These are phyloP conservation scores for Cyphomyrus discorhynchus DNA, from an alignment of 2,113 vertebrate species.

Conservation along the genomic window DNA sequence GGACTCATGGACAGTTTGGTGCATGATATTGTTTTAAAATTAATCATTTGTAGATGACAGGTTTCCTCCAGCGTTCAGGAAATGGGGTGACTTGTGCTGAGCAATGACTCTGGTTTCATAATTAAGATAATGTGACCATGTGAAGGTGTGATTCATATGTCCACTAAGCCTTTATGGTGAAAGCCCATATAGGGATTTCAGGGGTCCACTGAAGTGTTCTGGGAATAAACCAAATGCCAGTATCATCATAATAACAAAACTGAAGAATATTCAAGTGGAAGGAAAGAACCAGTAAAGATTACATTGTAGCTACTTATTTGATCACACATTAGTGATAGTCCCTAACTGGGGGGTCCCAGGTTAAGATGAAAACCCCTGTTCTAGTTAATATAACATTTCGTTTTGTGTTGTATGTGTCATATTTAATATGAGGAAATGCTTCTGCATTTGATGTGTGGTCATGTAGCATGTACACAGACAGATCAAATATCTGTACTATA, in stretches of 20 bases:
- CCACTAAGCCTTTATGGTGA: not conserved
- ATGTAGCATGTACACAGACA: not conserved
- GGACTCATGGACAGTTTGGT: not conserved
- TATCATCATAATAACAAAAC: not conserved
- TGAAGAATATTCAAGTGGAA: not conserved
- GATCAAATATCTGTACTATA: not conserved
- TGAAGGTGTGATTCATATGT: constrained; percentile 48
- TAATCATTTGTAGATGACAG: not conserved
- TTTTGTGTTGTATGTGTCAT: constrained; percentile 12
- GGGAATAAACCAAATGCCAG: not conserved
- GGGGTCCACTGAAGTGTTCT: not conserved
- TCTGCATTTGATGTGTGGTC: not conserved
- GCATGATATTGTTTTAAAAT: constrained; percentile 12
- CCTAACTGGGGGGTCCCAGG: not conserved
- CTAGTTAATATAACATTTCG: not conserved
- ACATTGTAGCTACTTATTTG: not conserved
- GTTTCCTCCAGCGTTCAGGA: not conserved
- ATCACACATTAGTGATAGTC: not conserved
- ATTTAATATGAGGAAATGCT: not conserved
- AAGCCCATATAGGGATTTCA: not conserved
- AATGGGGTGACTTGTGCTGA: not conserved
- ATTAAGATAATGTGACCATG: constrained; percentile 20
- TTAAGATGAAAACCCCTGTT: not conserved
- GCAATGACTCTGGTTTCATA: not conserved
- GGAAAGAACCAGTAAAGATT: not conserved